phyloP scores from a whole-genome alignment of 2,888 invertebrate genomes.

The Tiliacea aurago region DNA sequence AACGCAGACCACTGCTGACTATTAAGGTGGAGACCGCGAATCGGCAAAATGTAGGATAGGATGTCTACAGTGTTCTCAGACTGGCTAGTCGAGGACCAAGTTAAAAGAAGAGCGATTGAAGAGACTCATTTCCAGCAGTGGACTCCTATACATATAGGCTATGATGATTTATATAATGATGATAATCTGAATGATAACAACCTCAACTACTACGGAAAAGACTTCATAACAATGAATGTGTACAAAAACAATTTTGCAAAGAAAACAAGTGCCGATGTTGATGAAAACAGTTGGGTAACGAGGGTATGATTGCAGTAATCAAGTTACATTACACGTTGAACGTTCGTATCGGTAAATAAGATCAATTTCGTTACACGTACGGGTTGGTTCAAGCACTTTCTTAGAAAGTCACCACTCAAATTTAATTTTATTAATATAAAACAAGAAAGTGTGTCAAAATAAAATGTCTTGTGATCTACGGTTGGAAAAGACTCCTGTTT shows the following conservation, averaged over 20 bases:
- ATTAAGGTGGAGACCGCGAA: not conserved
- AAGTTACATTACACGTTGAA: constrained; percentile 46
- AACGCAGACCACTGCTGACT: too few species aligned
- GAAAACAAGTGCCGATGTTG: constrained; percentile 35
- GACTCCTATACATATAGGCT: not conserved
- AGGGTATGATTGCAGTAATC: constrained; percentile 60
- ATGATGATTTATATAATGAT: not conserved
- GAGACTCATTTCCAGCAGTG: not conserved
- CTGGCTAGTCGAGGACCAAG: rapidly evolving
- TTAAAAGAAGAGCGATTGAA: not conserved
- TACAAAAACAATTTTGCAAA: constrained; percentile 29
- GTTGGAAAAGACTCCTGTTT: not conserved
- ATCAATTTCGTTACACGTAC: constrained; percentile 59
- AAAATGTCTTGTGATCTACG: constrained; percentile 26
- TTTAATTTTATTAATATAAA: constrained; percentile 46
- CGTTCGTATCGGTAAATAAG: constrained; percentile 60
- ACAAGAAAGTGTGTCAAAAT: constrained; percentile 44
- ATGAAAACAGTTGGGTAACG: constrained; percentile 57
- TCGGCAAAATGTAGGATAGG: not conserved
- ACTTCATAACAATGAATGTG: constrained; percentile 5
- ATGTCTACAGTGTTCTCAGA: not conserved
- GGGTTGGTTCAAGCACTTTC: constrained; percentile 28
- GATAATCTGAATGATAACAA: not conserved
- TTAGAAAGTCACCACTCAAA: constrained; percentile 48
- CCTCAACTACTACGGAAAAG: not conserved